Base-by-base conservation (phyloP, 1,140 invertebrate species). In the Spodoptera litura region DNA sequence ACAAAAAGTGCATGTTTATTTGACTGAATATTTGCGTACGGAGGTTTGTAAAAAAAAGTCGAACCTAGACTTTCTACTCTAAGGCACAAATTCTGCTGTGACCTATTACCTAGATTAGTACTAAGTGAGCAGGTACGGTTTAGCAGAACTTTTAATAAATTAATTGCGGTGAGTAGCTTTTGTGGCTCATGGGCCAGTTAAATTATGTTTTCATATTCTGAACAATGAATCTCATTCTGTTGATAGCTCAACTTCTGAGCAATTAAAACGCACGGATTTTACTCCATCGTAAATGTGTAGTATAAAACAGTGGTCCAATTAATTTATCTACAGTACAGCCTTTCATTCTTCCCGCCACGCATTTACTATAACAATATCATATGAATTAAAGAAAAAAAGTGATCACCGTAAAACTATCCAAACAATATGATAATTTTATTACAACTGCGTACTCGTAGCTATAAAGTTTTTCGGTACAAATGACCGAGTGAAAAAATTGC, bases 401-500 rank as follows among this genome's bases (percentile, higher is more conserved):
- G 59, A 64, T 62, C 51, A 31, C 25, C 27, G 64, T 75, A 55
- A 75, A 75, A 75, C 59, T 75, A 74, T 74, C 15, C 71, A 61
- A 73, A 73, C 55, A 73, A 73, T 61, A 61, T 74, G 56, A 74
- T 74, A 74, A 61, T 73, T 73, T 61, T 73, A 59, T 71, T 56
- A 61, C 53, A 62, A 35, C 38, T 55, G 53, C 49, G 73, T 38
- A 44, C 38, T 44, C 38, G 38, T 20, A 53, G 59, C 73, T 75
- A 75, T 75, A 73, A 73, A 49, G 49, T 64, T 75, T 75, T 75
- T 53, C 31, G 59, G 59, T 64, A 75, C 59, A 75, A 75, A 62
- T 75, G 59, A 75, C 27, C 38, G 58, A 75, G 52, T 38, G 76
- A 74, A 79, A 79, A 75, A 75, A 75, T 64, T 78, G 77, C 77